Evolutionary conservation across 2,797 vertebrate species (phyloP).

Genomic region (Myotis daubentonii): DNA sequence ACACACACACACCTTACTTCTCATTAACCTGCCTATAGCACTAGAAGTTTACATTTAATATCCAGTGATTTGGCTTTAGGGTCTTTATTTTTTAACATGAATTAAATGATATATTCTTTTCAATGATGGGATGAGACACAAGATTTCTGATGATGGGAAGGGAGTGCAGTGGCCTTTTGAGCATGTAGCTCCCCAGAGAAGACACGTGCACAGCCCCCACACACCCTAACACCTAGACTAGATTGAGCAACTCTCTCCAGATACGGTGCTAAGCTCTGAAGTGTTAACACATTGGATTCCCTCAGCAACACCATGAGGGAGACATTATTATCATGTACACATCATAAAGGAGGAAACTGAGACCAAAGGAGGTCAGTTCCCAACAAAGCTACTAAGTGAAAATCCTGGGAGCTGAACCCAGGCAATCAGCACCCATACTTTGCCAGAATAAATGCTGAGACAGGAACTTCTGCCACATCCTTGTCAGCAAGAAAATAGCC

Average conservation of each 20-base stretch:
- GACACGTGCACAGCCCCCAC: accelerated
- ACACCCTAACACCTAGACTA: neutral
- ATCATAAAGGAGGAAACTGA: neutral
- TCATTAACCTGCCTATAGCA: neutral
- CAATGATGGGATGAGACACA: neutral
- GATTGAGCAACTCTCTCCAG: neutral
- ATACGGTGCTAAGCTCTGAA: too few relatives aligned
- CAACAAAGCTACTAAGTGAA: neutral
- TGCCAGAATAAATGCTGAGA: neutral
- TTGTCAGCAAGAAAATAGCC: neutral
- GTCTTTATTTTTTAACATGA: neutral
- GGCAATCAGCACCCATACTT: neutral
- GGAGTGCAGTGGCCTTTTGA: neutral
- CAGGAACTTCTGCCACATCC: neutral
- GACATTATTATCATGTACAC: neutral
- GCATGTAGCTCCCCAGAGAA: neutral
- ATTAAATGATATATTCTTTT: neutral
- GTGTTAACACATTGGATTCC: too few relatives aligned
- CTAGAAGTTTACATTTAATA: neutral
- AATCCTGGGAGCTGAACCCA: neutral
- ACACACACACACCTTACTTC: neutral
- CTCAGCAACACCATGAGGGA: neutral
- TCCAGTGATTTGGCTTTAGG: neutral
- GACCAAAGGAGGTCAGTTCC: neutral
- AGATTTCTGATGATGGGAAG: neutral